phyloP scores from a whole-genome alignment of 35 echinoderm and acorn worm species.

The Apostichopus californicus region DNA sequence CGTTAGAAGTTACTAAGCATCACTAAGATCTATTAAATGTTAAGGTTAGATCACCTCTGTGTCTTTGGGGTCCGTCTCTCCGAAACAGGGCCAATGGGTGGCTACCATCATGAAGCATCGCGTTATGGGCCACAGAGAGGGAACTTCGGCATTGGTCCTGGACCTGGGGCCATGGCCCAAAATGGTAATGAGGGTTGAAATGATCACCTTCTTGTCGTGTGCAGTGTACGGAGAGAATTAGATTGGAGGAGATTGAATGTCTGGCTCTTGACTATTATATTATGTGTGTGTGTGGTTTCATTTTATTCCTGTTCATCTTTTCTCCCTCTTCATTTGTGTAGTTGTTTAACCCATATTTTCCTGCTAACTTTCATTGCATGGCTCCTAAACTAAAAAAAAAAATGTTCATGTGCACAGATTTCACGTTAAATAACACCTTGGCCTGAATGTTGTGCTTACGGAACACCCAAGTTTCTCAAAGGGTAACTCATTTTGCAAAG shows the following conservation, averaged over 20 bases:
- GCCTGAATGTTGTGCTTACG: too few species aligned
- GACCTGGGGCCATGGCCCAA: conserved; percentile 21
- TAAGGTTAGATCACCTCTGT: conserved; percentile 20
- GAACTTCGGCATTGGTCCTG: conserved; percentile 39
- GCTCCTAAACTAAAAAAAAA: not conserved
- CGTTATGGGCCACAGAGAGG: conserved; percentile 39
- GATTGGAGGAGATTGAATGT: not conserved
- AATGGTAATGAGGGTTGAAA: conserved; percentile 23
- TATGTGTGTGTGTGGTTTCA: too few species aligned
- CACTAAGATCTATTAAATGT: not conserved
- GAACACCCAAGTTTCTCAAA: too few species aligned
- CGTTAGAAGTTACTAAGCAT: too few species aligned
- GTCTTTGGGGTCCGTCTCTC: conserved; percentile 50
- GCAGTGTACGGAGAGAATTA: not conserved
- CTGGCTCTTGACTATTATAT: not conserved
- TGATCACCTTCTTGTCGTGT: not conserved
- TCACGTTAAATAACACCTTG: too few species aligned
- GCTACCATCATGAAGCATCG: conserved; percentile 49
- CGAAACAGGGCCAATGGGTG: conserved; percentile 47
- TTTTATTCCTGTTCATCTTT: too few species aligned
- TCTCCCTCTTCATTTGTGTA: too few species aligned
- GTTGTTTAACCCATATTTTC: not conserved
- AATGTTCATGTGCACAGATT: not conserved
- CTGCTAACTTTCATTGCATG: conserved; percentile 8
- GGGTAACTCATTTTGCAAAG: too few species aligned